These are phyloP conservation scores for Ochotona curzoniae DNA, from an alignment of 2,113 vertebrate genomes.

Conservation along the genomic window DNA sequence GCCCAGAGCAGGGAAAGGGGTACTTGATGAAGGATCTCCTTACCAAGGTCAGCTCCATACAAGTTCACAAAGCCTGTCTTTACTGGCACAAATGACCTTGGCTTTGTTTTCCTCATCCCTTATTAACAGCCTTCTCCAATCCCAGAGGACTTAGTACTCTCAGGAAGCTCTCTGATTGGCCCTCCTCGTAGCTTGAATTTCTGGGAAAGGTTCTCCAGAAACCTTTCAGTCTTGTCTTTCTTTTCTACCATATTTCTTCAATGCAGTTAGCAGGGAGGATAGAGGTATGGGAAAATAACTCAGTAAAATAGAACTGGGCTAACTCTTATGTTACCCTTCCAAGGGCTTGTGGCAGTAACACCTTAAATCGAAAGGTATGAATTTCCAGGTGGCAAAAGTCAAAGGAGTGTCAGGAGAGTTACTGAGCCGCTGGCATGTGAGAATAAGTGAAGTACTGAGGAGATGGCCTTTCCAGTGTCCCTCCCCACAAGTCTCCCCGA, in stretches of 20 bases:
- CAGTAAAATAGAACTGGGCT: constrained; percentile 45
- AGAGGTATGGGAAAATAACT: constrained; percentile 24
- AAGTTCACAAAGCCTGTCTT: constrained; percentile 32
- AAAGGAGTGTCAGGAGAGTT: neutral
- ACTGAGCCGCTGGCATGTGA: neutral
- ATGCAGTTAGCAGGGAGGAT: neutral
- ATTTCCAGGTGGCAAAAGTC: constrained; percentile 13
- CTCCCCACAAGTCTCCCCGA: constrained; percentile 15
- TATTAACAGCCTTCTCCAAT: constrained; percentile 26
- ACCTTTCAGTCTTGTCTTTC: constrained; percentile 33
- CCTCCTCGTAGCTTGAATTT: constrained; percentile 24
- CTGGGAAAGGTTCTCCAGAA: constrained; percentile 24
- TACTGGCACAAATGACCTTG: constrained; percentile 25
- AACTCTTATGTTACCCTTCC: neutral
- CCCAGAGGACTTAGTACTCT: constrained; percentile 26
- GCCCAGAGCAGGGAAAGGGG: neutral
- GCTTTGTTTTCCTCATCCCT: constrained; percentile 55
- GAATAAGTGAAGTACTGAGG: neutral
- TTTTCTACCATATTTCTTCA: neutral
- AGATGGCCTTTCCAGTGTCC: neutral
- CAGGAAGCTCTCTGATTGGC: constrained; percentile 27
- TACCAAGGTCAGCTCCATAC: neutral
- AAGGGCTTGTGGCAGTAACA: neutral
- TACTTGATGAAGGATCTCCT: neutral
- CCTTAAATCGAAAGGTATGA: neutral